These are phyloP conservation scores for Glaucopsyche alexis DNA, from an alignment of 2,888 invertebrate species.

Conservation along the genomic window DNA sequence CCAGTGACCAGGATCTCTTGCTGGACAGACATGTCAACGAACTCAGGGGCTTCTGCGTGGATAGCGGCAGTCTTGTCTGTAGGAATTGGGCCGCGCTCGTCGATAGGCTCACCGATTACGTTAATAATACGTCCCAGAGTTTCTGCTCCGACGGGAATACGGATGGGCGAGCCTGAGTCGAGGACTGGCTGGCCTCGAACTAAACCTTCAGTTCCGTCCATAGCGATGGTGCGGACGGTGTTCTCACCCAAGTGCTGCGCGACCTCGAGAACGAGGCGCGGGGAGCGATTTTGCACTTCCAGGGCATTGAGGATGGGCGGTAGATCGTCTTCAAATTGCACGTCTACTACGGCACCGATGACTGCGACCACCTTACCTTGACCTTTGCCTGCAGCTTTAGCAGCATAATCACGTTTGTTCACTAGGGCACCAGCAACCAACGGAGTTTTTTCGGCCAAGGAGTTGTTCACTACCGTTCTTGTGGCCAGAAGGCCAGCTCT, in stretches of 20 bases:
- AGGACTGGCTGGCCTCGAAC: constrained; percentile 90
- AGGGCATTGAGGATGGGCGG: constrained; percentile 97
- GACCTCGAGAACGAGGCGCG: constrained; percentile 90
- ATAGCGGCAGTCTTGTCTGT: constrained; percentile 89
- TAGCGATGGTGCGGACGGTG: constrained; percentile 94
- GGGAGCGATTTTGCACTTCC: constrained; percentile 92
- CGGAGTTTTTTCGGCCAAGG: constrained; percentile 78
- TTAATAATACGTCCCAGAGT: constrained; percentile 97
- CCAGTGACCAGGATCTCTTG: constrained; percentile 96
- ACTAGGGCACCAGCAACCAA: constrained; percentile 63
- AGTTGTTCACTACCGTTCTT: constrained; percentile 70
- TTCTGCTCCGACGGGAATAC: constrained; percentile 94
- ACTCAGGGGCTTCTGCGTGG: constrained; percentile 94
- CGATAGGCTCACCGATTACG: constrained; percentile 93
- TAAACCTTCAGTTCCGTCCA: constrained; percentile 96
- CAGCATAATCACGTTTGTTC: constrained; percentile 72
- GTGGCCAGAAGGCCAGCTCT: constrained; percentile 74
- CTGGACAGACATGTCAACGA: constrained; percentile 94
- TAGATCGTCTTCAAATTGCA: constrained; percentile 95
- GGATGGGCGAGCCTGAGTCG: constrained; percentile 93
- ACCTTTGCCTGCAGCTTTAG: constrained; percentile 52
- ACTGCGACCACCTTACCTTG: constrained; percentile 93
- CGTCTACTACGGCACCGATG: constrained; percentile 98
- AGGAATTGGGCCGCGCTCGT: constrained; percentile 92
- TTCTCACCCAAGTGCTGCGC: constrained; percentile 96